phyloP scores from a whole-genome alignment of 2,888 invertebrate genomes.

The Griposia aprilina region DNA sequence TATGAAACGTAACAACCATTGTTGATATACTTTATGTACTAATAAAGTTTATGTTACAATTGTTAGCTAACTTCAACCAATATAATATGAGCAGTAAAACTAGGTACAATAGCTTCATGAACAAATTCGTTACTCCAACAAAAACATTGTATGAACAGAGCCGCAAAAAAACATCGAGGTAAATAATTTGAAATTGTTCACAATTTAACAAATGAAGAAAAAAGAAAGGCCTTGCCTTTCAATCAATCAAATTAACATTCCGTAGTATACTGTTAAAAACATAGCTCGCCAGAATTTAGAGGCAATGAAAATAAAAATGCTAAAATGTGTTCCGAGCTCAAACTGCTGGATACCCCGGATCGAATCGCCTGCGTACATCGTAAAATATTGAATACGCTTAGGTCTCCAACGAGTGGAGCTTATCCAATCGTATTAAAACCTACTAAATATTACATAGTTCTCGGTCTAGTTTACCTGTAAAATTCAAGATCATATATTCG shows the following conservation, averaged over 20 bases:
- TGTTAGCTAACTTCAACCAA: conserved; percentile 51
- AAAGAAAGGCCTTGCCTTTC: neutral
- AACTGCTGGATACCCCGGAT: conserved; percentile 29
- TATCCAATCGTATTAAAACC: conserved; percentile 66
- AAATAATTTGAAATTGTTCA: conserved; percentile 6
- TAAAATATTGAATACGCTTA: conserved; percentile 59
- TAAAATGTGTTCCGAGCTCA: conserved; percentile 23
- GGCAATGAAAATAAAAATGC: conserved; percentile 50
- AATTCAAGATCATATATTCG: conserved; percentile 78
- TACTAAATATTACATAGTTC: conserved; percentile 65
- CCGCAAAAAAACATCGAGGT: conserved; percentile 27
- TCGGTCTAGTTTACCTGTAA: conserved; percentile 69
- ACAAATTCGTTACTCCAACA: conserved; percentile 25
- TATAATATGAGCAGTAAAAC: conserved; percentile 40
- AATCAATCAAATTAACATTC: conserved; percentile 28
- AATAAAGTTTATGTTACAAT: conserved; percentile 54
- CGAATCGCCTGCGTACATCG: conserved; percentile 43
- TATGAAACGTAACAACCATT: conserved; percentile 61
- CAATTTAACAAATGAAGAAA: conserved; percentile 19
- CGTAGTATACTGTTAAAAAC: conserved; percentile 14
- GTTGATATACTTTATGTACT: conserved; percentile 64
- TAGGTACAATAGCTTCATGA: conserved; percentile 31
- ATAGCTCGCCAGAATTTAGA: conserved; percentile 31
- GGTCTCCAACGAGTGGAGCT: conserved; percentile 39
- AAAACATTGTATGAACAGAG: conserved; percentile 13